These are phyloP conservation scores for Archaeoteleia sp. DNA, from an alignment of 2,888 invertebrate species.

Conservation along the genomic window DNA sequence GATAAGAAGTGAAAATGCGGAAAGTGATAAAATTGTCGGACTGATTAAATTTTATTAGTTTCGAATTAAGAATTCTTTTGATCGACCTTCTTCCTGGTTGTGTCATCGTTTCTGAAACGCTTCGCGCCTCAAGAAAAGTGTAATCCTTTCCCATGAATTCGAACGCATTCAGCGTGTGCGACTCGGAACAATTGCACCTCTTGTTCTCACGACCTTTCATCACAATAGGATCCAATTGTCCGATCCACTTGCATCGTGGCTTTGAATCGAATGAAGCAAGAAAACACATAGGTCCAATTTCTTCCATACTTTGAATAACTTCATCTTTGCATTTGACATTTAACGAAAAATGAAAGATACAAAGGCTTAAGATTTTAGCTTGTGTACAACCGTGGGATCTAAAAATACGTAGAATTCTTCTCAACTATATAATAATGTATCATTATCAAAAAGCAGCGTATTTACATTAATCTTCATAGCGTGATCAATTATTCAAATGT, in stretches of 20 bases:
- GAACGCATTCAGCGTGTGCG: constrained; percentile 52
- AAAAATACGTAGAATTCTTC: too few species aligned
- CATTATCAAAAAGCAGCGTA: too few species aligned
- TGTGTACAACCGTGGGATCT: too few species aligned
- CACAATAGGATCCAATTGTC: constrained; percentile 50
- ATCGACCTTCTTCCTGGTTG: constrained; percentile 40
- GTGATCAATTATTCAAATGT: too few species aligned
- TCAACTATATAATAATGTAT: too few species aligned
- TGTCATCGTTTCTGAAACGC: constrained; percentile 21
- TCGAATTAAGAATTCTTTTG: background rate
- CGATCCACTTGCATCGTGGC: constrained; percentile 9
- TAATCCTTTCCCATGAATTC: constrained; percentile 41
- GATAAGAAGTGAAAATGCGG: constrained; percentile 34
- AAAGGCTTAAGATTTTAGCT: too few species aligned
- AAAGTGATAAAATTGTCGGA: constrained; percentile 19
- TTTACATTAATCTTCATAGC: too few species aligned
- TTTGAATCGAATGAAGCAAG: constrained; percentile 6
- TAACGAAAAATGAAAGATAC: too few species aligned
- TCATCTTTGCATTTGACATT: background rate
- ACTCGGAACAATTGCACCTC: constrained; percentile 57
- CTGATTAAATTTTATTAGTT: constrained; percentile 33
- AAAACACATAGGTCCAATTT: background rate
- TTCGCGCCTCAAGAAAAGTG: constrained; percentile 32
- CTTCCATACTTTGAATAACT: background rate
- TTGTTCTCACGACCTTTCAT: constrained; percentile 64